A percentile compares a stretch with the other conserved stretches of the same genome.
Evolutionary conservation across 2,888 invertebrate genomes (phyloP).

Genomic region (Torymus texanus): DNA sequence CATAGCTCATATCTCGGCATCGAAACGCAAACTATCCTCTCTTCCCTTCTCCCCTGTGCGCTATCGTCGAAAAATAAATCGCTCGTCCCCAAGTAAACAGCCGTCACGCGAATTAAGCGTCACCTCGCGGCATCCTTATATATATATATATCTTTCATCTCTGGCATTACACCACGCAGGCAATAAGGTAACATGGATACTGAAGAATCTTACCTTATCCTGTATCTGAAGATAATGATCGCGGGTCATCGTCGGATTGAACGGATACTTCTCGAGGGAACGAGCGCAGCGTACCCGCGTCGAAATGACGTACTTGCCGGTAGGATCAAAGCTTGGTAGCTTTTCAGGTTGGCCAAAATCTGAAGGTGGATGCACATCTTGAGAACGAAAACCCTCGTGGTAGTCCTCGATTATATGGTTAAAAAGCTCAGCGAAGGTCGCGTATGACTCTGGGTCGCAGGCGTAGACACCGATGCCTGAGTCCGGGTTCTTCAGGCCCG

Average conservation of each 20-base stretch:
- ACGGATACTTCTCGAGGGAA: slow-evolving; percentile 79
- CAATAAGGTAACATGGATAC: neutral
- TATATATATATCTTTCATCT: too few relatives aligned
- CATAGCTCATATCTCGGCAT: too few relatives aligned
- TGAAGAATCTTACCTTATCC: slow-evolving; percentile 71
- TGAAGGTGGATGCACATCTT: slow-evolving; percentile 79
- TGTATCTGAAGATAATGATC: slow-evolving; percentile 81
- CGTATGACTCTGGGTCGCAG: slow-evolving; percentile 82
- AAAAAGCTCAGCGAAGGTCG: slow-evolving; percentile 80
- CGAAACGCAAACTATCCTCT: too few relatives aligned
- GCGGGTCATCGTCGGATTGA: slow-evolving; percentile 82
- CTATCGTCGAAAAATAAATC: too few relatives aligned
- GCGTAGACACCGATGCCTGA: slow-evolving; percentile 82
- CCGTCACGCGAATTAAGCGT: too few relatives aligned
- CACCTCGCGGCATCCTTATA: too few relatives aligned
- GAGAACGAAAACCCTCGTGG: slow-evolving; percentile 79
- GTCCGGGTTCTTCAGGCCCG: slow-evolving; percentile 82
- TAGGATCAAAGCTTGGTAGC: slow-evolving; percentile 80
- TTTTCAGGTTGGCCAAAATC: slow-evolving; percentile 79
- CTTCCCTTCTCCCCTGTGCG: too few relatives aligned
- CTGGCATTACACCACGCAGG: too few relatives aligned
- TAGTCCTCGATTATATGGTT: slow-evolving; percentile 83
- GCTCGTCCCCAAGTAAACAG: too few relatives aligned
- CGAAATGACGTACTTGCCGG: slow-evolving; percentile 79
- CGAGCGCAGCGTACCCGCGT: slow-evolving; percentile 83